phyloP scores from a whole-genome alignment of 2,797 vertebrate species.

The Sebastes steindachneri region DNA sequence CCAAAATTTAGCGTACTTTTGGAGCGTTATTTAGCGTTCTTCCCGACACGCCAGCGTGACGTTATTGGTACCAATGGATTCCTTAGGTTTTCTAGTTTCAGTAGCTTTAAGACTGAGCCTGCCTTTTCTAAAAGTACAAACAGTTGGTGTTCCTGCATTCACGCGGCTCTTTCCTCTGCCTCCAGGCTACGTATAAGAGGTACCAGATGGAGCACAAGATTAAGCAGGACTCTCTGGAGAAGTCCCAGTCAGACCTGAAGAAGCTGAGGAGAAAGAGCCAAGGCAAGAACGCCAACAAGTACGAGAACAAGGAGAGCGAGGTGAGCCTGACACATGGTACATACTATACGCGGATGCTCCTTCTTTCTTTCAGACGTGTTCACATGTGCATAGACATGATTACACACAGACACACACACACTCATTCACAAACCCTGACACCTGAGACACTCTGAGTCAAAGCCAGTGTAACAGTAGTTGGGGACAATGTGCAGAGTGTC shows the following conservation, averaged over 20 bases:
- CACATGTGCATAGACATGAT: neutral
- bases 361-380: neutral
- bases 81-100: no score
- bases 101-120: no score
- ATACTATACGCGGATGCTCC: neutral
- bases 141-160: neutral
- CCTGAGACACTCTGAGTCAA: slow-evolving; percentile 23
- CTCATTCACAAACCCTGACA: slow-evolving; percentile 43
- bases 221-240: slow-evolving; percentile 94
- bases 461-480: slow-evolving; percentile 36
- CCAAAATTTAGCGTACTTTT: no score
- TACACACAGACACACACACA: neutral
- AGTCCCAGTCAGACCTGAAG: slow-evolving; percentile 94
- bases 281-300: slow-evolving; percentile 92
- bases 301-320: slow-evolving; percentile 94
- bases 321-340: slow-evolving; percentile 68
- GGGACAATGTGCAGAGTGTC: neutral
- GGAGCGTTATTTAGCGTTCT: no score
- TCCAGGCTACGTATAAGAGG: slow-evolving; percentile 93
- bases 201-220: slow-evolving; percentile 94
- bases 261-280: slow-evolving; percentile 97
- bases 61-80: no score
- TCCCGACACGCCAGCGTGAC: no score
- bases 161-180: slow-evolving; percentile 14
- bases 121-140: neutral